Base-by-base conservation (phyloP, 2,888 invertebrate genomes). In the Plemyria rubiginata region DNA sequence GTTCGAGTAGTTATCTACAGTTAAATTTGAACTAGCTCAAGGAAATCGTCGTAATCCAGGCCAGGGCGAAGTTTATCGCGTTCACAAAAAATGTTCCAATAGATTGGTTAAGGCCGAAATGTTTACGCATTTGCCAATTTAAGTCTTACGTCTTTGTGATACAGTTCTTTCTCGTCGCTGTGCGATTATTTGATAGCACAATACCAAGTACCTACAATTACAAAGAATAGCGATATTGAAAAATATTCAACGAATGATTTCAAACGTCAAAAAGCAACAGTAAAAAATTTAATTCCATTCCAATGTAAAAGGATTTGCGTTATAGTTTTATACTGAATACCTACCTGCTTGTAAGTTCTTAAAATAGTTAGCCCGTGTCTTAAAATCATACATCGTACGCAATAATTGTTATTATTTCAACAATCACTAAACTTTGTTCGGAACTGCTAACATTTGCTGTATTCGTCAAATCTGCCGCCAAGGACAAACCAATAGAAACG, bases 21-120 rank as follows among this genome's bases (percentile, higher is more conserved):
- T 45, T 40, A 46, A 52, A 40, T 28, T 50, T 9, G 13, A 54
- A 54, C 41, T 32, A 41, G 52, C 11, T 41, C 60, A 54, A 60
- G 60, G 60, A 54, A 54, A 54, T n/a, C 49, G 29, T 49, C 29
- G 41, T 49, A 32, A 45, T 22, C 36, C 28, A 36, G 45, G 54
- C 50, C 54, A 46, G 52, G 52, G 36, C 58, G 46, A 13, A 51
- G 54, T 51, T 60, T 60, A 60, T 55, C 60, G 32, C 15, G 15
- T n/a, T n/a, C 28, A 15, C 32, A 22, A 51, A 50, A 60, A 50
- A 50, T 38, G 4, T 28, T 40, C 49, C 49, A 43, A 29, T 22
- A 54, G 28, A 48, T 53, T 53, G 22, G 12, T 22, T 2, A 36
- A 38, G 57, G n/a, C 28, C 16, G 15, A 45, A 45, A 45, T 45